These are phyloP conservation scores for Eublepharis macularius DNA, from an alignment of 2,113 vertebrate species.

Conservation along the genomic window DNA sequence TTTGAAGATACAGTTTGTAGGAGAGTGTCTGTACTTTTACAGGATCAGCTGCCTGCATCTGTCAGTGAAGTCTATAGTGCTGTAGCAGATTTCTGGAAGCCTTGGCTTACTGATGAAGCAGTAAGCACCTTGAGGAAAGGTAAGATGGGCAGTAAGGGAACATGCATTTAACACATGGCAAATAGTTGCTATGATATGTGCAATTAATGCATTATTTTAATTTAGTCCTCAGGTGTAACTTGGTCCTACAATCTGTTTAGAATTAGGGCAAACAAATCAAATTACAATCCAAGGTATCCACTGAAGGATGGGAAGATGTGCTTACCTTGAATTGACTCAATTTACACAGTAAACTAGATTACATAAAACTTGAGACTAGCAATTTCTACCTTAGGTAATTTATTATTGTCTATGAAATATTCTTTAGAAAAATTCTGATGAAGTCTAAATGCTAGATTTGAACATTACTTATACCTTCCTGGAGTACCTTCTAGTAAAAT, in stretches of 20 bases:
- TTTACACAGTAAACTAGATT: conserved; percentile 22
- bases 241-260: background rate
- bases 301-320: background rate
- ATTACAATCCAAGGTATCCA: background rate
- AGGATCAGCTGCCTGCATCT: conserved; percentile 88
- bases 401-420: background rate
- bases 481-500: background rate
- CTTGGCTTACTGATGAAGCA: conserved; percentile 86
- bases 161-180: conserved; percentile 25
- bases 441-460: conserved; percentile 14
- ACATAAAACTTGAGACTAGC: background rate
- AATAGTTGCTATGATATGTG: background rate
- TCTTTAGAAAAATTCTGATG: background rate
- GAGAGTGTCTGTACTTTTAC: conserved; percentile 46
- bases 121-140: conserved; percentile 86
- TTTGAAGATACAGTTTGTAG: background rate
- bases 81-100: conserved; percentile 86
- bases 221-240: background rate
- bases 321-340: conserved; percentile 4
- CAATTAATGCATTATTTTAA: background rate
- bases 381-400: background rate
- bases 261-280: background rate
- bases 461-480: background rate
- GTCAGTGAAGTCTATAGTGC: conserved; percentile 86
- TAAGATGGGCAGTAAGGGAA: conserved; percentile 53